phyloP scores from a whole-genome alignment of 2,797 vertebrate species.

The Danio kyathit region DNA sequence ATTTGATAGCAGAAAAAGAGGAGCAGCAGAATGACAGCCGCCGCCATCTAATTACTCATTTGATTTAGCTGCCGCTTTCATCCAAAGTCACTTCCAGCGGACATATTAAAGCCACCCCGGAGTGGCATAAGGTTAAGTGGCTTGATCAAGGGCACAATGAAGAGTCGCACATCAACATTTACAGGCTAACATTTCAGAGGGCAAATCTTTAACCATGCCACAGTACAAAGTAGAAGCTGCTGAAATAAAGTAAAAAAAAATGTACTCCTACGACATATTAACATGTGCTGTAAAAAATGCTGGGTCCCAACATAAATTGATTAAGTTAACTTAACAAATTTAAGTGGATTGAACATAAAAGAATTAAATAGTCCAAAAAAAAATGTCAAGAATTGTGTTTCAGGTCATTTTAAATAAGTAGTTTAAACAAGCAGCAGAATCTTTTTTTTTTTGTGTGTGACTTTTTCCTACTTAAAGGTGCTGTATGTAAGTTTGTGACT shows the following conservation, averaged over 20 bases:
- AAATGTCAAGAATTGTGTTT: too few species aligned
- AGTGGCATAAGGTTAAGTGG: not conserved
- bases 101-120: not conserved
- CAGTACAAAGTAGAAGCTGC: not conserved
- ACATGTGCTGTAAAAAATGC: too few species aligned
- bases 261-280: not conserved
- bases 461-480: too few species aligned
- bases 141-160: not conserved
- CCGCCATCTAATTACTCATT: not conserved
- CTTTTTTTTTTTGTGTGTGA: too few species aligned
- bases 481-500: too few species aligned
- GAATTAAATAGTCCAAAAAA: too few species aligned
- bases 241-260: not conserved
- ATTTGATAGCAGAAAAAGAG: slow-evolving; percentile 15
- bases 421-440: too few species aligned
- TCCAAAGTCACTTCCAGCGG: not conserved
- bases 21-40: not conserved
- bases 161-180: not conserved
- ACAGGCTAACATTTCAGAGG: not conserved
- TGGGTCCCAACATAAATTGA: too few species aligned
- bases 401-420: too few species aligned
- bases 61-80: slow-evolving; percentile 9
- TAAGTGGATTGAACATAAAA: too few species aligned
- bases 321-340: too few species aligned
- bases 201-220: not conserved